phyloP scores from a whole-genome alignment of 1,140 invertebrate species.

The Habropoda laboriosa region DNA sequence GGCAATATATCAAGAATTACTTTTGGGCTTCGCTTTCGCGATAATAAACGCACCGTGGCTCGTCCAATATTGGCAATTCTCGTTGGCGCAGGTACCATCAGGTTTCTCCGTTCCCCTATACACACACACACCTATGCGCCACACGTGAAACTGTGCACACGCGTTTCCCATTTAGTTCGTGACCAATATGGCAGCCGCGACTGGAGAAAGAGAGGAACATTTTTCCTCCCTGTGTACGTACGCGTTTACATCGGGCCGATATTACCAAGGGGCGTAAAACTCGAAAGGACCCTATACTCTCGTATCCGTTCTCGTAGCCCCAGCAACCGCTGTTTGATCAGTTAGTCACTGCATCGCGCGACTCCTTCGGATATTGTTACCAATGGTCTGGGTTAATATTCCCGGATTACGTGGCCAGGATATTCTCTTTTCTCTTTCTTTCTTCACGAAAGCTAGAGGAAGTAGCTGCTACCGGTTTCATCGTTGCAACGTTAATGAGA shows the following conservation, averaged over 20 bases:
- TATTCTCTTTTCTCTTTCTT: too few species aligned
- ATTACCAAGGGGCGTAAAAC: slow-evolving; percentile 62
- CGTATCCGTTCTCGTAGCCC: slow-evolving; percentile 43
- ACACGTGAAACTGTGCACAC: not conserved
- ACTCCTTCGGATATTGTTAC: slow-evolving; percentile 64
- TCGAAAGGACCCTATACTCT: slow-evolving; percentile 62
- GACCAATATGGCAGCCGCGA: slow-evolving; percentile 27
- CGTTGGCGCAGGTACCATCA: slow-evolving; percentile 33
- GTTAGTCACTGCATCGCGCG: slow-evolving; percentile 71
- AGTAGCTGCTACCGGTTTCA: not conserved
- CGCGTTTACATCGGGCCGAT: slow-evolving; percentile 52
- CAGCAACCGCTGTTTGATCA: slow-evolving; percentile 70
- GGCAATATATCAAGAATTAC: slow-evolving; percentile 62
- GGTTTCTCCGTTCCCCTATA: too few species aligned
- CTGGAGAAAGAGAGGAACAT: not conserved
- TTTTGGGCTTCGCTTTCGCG: slow-evolving; percentile 50
- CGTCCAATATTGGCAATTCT: slow-evolving; percentile 68
- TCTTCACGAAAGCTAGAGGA: too few species aligned
- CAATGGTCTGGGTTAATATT: slow-evolving; percentile 66
- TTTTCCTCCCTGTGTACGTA: slow-evolving; percentile 50
- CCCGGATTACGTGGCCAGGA: slow-evolving; percentile 70
- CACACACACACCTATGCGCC: not conserved
- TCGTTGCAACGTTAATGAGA: slow-evolving; percentile 25
- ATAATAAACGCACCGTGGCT: slow-evolving; percentile 61
- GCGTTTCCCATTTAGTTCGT: not conserved